Evolutionary conservation across 30 jellyfish, hydroid and myxozoan genomes (phyloP).

Genomic region (Aurelia coerulea): DNA sequence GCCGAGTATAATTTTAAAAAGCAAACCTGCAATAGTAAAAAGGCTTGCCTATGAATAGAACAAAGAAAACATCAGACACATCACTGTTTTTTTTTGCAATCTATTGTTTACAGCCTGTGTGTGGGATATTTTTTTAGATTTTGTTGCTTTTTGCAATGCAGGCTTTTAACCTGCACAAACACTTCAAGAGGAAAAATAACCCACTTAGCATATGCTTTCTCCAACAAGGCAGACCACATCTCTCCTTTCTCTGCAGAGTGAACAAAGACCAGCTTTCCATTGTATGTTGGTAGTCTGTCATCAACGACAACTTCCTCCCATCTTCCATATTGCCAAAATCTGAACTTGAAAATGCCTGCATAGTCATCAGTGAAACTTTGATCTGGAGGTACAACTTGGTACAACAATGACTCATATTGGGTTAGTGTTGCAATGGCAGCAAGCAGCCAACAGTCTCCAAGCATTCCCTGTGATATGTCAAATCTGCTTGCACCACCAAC

Average conservation of each 20-base stretch:
- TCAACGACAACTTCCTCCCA: constrained; percentile 98
- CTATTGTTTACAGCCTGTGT: no score
- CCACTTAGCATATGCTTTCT: constrained; percentile 97
- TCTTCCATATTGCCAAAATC: constrained; percentile 98
- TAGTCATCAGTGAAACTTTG: constrained; percentile 79
- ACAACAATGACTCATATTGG: constrained; percentile 79
- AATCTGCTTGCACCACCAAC: constrained; percentile 99
- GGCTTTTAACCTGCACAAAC: no score
- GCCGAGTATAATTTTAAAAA: no score
- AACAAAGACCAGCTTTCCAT: constrained; percentile 84
- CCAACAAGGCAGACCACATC: constrained; percentile 96
- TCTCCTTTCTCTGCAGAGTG: constrained; percentile 95
- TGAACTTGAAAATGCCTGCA: constrained; percentile 90
- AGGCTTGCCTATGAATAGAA: no score
- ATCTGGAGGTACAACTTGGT: constrained; percentile 96
- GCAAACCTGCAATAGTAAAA: no score
- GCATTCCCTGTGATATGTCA: constrained; percentile 99
- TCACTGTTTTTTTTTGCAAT: no score
- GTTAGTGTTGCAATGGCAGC: constrained; percentile 97
- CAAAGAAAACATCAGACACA: no score
- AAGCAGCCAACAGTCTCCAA: constrained; percentile 98
- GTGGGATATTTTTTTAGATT: no score
- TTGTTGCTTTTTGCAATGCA: no score
- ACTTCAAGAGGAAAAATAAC: not conserved
- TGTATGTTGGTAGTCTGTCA: constrained; percentile 97